Conservation (phyloP, 1,140 invertebrate species). For the Drosophila mauritiana region DNA sequence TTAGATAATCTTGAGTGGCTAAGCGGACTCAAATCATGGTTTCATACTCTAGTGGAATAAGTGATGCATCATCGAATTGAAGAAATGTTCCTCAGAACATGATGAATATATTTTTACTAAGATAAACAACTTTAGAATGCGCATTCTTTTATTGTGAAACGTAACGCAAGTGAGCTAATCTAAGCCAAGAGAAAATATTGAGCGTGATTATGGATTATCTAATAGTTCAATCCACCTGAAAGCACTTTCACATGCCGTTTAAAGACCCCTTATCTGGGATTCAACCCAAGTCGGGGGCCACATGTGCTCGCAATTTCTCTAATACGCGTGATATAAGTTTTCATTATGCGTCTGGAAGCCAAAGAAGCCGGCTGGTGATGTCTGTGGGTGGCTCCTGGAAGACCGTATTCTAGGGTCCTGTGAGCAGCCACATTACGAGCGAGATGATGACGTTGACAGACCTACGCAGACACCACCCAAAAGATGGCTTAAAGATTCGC, state of each 20-base stretch:
- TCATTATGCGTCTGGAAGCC: conserved; percentile 63
- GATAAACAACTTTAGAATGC: too few relatives aligned
- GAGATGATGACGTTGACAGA: conserved; percentile 78
- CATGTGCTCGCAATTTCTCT: conserved; percentile 70
- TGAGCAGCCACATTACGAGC: conserved; percentile 44
- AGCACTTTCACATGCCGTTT: neutral
- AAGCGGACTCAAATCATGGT: too few relatives aligned
- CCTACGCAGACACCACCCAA: conserved; percentile 58
- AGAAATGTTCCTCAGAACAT: too few relatives aligned
- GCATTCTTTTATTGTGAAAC: too few relatives aligned
- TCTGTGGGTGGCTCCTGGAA: conserved; percentile 3
- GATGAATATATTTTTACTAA: too few relatives aligned
- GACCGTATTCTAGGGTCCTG: conserved; percentile 3
- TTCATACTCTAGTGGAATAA: too few relatives aligned
- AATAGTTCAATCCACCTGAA: conserved; percentile 15
- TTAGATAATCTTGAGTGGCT: conserved; percentile 8
- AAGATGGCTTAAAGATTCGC: conserved; percentile 60
- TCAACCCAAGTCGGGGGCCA: conserved; percentile 34
- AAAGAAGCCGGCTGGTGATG: conserved; percentile 33
- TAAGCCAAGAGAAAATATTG: neutral
- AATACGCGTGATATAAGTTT: conserved; percentile 76
- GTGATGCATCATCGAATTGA: too few relatives aligned
- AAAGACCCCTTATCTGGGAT: conserved; percentile 22
- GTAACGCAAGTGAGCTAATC: too few relatives aligned
- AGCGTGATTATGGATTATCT: neutral